Percentiles rank a stretch among this genome's conserved stretches.
These are phyloP conservation scores for Medauroidea extradentata DNA, from an alignment of 1,140 invertebrate species.

Conservation along the genomic window DNA sequence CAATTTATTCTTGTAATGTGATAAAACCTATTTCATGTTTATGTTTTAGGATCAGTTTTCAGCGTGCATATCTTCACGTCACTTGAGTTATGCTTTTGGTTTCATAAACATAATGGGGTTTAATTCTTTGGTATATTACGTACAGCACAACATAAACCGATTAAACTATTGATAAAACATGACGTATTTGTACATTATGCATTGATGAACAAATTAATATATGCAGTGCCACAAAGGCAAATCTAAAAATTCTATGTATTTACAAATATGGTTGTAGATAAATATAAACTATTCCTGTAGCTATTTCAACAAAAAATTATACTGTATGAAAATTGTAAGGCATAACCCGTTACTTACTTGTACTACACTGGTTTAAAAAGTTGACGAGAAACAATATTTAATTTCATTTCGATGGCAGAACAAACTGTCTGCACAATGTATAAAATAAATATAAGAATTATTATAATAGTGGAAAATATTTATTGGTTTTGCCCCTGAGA, in stretches of 20 bases:
- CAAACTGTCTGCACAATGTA: neutral
- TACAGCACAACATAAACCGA: neutral
- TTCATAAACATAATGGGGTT: neutral
- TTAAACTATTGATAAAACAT: neutral
- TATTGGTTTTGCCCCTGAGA: conserved; percentile 14
- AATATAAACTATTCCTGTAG: conserved; percentile 8
- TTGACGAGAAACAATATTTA: neutral
- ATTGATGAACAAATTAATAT: neutral
- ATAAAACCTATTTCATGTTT: neutral
- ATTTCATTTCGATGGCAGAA: neutral
- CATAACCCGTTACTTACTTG: conserved; percentile 14
- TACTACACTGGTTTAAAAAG: conserved; percentile 1
- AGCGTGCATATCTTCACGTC: no score
- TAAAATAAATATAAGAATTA: conserved; percentile 3
- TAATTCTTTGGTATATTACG: conserved; percentile 7
- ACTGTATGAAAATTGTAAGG: conserved; percentile 9
- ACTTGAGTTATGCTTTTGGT: no score
- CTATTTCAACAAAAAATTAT: conserved; percentile 15
- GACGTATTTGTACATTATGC: neutral
- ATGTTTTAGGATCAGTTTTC: neutral
- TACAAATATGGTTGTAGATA: conserved; percentile 7
- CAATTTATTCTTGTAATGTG: conserved; percentile 1
- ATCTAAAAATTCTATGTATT: conserved; percentile 6
- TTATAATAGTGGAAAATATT: conserved; percentile 1
- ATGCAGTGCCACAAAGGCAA: neutral